Evolutionary conservation across 2,113 vertebrate species (phyloP).

Genomic region (Parotia lawesii): DNA sequence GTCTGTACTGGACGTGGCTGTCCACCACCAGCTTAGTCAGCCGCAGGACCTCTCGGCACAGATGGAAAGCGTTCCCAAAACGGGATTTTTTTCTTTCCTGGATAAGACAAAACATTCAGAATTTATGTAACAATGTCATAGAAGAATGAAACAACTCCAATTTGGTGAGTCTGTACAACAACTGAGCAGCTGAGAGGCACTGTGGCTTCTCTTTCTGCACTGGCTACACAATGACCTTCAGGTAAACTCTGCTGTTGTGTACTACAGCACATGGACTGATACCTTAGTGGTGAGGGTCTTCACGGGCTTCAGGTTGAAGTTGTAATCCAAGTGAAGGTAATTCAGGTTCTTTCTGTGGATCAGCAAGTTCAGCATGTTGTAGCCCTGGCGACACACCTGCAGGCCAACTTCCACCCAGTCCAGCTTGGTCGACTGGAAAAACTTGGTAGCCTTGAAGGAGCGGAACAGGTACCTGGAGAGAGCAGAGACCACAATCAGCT

Average conservation of each 20-base stretch:
- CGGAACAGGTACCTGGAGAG: conserved; percentile 91
- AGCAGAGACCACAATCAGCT: background rate
- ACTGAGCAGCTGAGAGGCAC: background rate
- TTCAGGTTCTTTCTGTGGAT: conserved; percentile 99
- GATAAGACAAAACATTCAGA: background rate
- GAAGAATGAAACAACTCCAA: background rate
- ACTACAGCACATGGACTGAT: background rate
- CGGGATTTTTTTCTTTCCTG: conserved; percentile 97
- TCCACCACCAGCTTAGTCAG: conserved; percentile 97
- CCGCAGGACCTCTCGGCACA: conserved; percentile 93
- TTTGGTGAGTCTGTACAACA: background rate
- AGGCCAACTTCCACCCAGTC: conserved; percentile 98
- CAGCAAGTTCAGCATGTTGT: conserved; percentile 98
- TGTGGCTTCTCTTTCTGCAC: background rate
- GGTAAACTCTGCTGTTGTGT: background rate
- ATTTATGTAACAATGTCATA: background rate
- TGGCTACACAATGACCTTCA: background rate
- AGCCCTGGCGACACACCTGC: conserved; percentile 96
- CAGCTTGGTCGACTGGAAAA: conserved; percentile 98
- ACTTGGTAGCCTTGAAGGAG: conserved; percentile 98
- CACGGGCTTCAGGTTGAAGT: conserved; percentile 97
- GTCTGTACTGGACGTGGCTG: conserved; percentile 95
- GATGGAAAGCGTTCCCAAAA: conserved; percentile 96
- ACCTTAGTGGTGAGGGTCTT: conserved; percentile 99
- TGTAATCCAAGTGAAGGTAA: conserved; percentile 97